phyloP scores from a whole-genome alignment of 2,113 vertebrate species.

The Anguilla japonica region DNA sequence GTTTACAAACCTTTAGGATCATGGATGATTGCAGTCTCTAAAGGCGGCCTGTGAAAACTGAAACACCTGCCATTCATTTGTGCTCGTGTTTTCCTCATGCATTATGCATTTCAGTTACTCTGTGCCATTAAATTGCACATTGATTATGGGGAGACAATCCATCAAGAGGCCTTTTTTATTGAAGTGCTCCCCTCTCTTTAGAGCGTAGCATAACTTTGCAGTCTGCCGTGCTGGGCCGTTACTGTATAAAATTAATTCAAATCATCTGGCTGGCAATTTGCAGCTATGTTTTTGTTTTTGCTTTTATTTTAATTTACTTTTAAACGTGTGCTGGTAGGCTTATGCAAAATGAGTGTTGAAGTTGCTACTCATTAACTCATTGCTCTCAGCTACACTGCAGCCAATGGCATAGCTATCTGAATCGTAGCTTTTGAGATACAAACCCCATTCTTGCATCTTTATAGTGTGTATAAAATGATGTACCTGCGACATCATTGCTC shows the following conservation, averaged over 20 bases:
- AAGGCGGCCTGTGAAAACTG: slow-evolving; percentile 32
- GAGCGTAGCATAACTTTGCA: background rate
- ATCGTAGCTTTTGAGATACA: background rate
- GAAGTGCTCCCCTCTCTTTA: background rate
- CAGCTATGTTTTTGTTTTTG: background rate
- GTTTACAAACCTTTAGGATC: slow-evolving; percentile 10
- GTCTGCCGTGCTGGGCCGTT: background rate
- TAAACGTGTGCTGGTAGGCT: slow-evolving; percentile 2
- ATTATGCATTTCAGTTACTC: slow-evolving; percentile 12
- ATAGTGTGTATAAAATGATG: background rate
- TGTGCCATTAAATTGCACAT: slow-evolving; percentile 30
- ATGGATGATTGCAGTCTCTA: slow-evolving; percentile 29
- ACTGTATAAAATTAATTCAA: slow-evolving; percentile 9
- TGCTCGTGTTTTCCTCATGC: slow-evolving; percentile 2
- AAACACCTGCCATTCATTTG: slow-evolving; percentile 26
- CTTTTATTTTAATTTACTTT: background rate
- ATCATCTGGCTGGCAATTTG: background rate
- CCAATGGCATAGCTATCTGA: background rate
- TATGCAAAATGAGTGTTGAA: background rate
- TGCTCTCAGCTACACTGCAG: background rate
- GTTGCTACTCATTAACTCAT: background rate
- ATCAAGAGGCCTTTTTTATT: slow-evolving; percentile 25
- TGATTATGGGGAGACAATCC: slow-evolving; percentile 30
- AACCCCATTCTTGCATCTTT: background rate
- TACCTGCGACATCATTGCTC: background rate